These are phyloP conservation scores for Holacanthus passer DNA, from an alignment of 2,113 vertebrate species.

Conservation along the genomic window DNA sequence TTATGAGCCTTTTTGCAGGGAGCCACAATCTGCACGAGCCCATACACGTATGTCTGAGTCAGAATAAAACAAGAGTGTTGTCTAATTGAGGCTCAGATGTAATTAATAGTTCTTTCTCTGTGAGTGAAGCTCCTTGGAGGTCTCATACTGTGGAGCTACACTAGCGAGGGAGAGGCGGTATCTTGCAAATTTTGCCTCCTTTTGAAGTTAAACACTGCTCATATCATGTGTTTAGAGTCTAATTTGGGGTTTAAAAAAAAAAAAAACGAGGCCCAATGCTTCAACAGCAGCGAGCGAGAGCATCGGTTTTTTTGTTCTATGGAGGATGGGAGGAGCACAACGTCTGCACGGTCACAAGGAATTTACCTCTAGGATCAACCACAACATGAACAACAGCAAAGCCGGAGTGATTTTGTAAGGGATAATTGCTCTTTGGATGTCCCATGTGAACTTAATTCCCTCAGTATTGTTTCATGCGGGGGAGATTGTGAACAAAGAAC, in stretches of 20 bases:
- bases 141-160: constrained; percentile 45
- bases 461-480: constrained; percentile 20
- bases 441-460: constrained; percentile 42
- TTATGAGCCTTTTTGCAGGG: constrained; percentile 28
- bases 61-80: constrained; percentile 36
- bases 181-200: constrained; percentile 45
- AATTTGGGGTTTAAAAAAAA: constrained; percentile 52
- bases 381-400: constrained; percentile 26
- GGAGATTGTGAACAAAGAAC: constrained; percentile 40
- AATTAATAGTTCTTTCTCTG: constrained; percentile 68
- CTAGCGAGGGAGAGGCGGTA: constrained; percentile 37
- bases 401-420: constrained; percentile 37
- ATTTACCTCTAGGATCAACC: constrained; percentile 35
- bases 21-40: constrained; percentile 19
- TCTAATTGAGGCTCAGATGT: constrained; percentile 73
- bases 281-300: constrained; percentile 29
- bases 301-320: constrained; percentile 27
- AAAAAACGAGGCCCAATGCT: constrained; percentile 12
- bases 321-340: constrained; percentile 9
- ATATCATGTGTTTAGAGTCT: constrained; percentile 59
- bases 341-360: not conserved
- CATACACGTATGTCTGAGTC: constrained; percentile 27
- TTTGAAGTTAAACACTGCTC: constrained; percentile 75
- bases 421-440: constrained; percentile 56
- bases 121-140: constrained; percentile 58